These are phyloP conservation scores for Micrasema minimum DNA, from an alignment of 1,140 invertebrate species.

Conservation along the genomic window DNA sequence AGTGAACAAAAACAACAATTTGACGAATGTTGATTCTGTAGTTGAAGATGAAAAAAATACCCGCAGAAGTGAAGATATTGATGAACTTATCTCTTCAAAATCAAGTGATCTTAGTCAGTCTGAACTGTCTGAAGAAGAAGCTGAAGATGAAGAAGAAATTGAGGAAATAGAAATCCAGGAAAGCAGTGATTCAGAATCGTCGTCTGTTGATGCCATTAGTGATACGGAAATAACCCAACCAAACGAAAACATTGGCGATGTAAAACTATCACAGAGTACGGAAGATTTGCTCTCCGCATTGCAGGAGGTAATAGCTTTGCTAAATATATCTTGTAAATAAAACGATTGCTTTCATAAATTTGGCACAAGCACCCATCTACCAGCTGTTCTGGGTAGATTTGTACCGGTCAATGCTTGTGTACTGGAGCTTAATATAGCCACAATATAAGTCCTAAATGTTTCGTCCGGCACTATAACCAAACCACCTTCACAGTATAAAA, in stretches of 20 bases:
- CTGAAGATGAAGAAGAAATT: neutral
- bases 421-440: neutral
- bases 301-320: constrained; percentile 16
- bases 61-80: neutral
- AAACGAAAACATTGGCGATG: neutral
- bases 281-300: constrained; percentile 22
- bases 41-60: neutral
- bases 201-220: too few relatives aligned
- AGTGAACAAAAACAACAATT: neutral
- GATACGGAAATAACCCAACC: neutral
- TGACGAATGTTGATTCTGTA: neutral
- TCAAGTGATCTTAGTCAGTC: neutral
- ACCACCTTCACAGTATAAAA: neutral
- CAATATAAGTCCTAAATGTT: constrained; percentile 1
- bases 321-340: constrained; percentile 35
- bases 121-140: neutral
- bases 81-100: neutral
- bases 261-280: constrained; percentile 5
- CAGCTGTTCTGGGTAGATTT: constrained; percentile 3
- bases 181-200: neutral
- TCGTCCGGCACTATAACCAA: too few relatives aligned
- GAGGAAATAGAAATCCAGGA: neutral
- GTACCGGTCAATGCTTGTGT: constrained; percentile 13
- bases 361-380: constrained; percentile 21
- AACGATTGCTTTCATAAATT: constrained; percentile 29